phyloP scores from a whole-genome alignment of 2,797 vertebrate genomes.

The Poecilia velifera region DNA sequence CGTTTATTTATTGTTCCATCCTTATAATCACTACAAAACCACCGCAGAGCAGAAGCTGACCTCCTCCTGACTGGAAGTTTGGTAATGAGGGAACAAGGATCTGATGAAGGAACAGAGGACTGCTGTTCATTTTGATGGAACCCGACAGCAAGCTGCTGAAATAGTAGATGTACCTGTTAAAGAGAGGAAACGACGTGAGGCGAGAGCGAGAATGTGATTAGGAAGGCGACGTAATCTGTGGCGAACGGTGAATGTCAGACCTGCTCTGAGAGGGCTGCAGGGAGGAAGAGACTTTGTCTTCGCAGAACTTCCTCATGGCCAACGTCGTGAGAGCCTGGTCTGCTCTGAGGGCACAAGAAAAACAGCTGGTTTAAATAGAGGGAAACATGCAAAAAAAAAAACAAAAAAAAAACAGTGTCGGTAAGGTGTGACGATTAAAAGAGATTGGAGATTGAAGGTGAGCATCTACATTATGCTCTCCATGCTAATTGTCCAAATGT shows the following conservation, averaged over 20 bases:
- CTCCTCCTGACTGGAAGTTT: slow-evolving; percentile 84
- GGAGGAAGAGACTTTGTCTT: slow-evolving; percentile 88
- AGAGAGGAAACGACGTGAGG: slow-evolving; percentile 6
- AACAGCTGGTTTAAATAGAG: slow-evolving; percentile 8
- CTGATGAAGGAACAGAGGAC: slow-evolving; percentile 89
- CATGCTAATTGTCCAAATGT: not conserved
- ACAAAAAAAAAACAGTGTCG: not conserved
- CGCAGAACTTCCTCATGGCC: slow-evolving; percentile 93
- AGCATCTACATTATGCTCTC: not conserved
- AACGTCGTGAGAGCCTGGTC: slow-evolving; percentile 91
- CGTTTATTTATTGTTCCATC: slow-evolving; percentile 4
- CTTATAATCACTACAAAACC: not conserved
- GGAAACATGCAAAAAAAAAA: not conserved
- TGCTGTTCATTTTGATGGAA: slow-evolving; percentile 92
- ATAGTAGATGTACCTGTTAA: slow-evolving; percentile 88
- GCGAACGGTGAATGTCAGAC: slow-evolving; percentile 57
- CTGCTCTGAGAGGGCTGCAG: slow-evolving; percentile 91
- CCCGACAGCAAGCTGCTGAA: slow-evolving; percentile 89
- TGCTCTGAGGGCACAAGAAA: slow-evolving; percentile 76
- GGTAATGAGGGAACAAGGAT: slow-evolving; percentile 85
- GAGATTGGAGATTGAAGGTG: not conserved
- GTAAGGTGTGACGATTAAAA: not conserved
- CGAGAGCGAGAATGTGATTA: not conserved
- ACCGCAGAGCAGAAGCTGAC: slow-evolving; percentile 61
- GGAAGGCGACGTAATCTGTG: not conserved